Base-by-base conservation (phyloP, 2,113 vertebrate genomes). In the Marmota flaviventris region DNA sequence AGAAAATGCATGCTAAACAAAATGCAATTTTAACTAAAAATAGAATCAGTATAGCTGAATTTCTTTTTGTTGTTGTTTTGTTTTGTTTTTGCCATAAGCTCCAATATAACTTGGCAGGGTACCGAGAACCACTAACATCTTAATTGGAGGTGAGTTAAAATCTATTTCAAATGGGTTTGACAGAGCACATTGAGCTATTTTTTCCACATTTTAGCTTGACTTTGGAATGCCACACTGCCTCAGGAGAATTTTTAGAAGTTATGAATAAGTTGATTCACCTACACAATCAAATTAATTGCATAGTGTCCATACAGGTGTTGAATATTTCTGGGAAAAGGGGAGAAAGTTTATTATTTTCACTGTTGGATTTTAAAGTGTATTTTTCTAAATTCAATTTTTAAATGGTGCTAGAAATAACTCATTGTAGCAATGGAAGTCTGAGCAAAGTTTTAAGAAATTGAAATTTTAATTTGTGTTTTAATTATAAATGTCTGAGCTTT, bases 21-120 rank as follows among this genome's bases (percentile, higher is more conserved):
- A 85, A 75, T 67, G 65, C 18, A 67, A 85, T 85, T 70, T 94
- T 78, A 85, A 75, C 34, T 89, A 86, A 89, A 89, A 85, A 76
- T 29, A 42, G 39, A 85, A n/a, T 65, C 42, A n/a, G 12, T 48
- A 53, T 48, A 39, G 13, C 24, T 76, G 2, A 83, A 24, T 48
- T 45, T 45, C 45, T 45, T 45, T 45, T 45, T 45, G 45, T 45
- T 45, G 45, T 45, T 45, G 45, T 45, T 45, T 45, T 45, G 8
- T 45, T 8, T 8, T 45, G 45, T 45, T 85, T 89, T 70, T 69
- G 16, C n/a, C 81, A 92, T n/a, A 18, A 69, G 48, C 32, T 86
- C 18, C 37, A 56, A 32, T 37, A 72, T 18, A 17, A 56, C 16
- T 45, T 11, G 13, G 10, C 25, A 73, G 17, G 12, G 27, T 14